Conservation (phyloP, 2,113 vertebrate species). For the Acanthisitta chloris region DNA sequence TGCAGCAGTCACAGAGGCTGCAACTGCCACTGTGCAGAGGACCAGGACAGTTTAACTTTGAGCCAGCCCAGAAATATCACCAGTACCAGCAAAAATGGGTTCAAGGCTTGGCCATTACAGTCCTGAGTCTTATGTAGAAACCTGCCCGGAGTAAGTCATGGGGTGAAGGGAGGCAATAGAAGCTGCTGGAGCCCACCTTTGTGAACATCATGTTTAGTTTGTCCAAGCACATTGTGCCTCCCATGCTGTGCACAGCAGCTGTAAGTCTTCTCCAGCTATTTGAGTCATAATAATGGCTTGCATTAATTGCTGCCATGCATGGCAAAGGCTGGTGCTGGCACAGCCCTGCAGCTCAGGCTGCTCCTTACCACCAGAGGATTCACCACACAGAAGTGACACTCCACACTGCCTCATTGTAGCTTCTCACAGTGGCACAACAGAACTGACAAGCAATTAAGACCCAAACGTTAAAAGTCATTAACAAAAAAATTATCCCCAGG, state of each 20-base stretch:
- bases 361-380: background rate
- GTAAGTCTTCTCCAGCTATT: background rate
- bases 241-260: background rate
- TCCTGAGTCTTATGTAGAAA: background rate
- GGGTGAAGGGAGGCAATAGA: background rate
- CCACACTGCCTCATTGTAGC: background rate
- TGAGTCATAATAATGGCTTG: background rate
- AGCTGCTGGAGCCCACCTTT: background rate
- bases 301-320: background rate
- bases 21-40: background rate
- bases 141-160: accelerated
- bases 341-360: background rate
- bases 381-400: background rate
- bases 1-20: background rate
- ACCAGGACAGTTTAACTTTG: background rate
- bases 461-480: background rate
- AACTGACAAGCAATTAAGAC: background rate
- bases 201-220: background rate
- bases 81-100: background rate
- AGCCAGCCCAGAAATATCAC: background rate
- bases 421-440: background rate
- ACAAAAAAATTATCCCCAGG: background rate
- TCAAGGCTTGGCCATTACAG: background rate
- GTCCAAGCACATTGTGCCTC: background rate
- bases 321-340: background rate